A percentile compares a stretch with the other conserved stretches of the same genome.
Evolutionary conservation across 2,797 vertebrate species (phyloP).

Genomic region (Arctocebus calabarensis): DNA sequence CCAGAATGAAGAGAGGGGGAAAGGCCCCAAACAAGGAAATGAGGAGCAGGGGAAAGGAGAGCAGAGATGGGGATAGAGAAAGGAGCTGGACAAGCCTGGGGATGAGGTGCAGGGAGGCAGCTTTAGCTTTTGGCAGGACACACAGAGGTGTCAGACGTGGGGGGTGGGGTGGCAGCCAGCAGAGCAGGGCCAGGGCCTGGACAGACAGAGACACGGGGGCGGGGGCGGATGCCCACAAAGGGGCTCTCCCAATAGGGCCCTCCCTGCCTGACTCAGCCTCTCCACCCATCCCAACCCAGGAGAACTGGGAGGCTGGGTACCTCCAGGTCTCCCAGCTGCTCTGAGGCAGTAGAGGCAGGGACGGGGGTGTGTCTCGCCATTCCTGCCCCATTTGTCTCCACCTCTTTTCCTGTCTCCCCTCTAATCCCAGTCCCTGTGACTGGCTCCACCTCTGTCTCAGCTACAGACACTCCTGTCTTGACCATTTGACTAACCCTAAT

Average conservation of each 20-base stretch:
- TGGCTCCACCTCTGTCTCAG: conserved; percentile 57
- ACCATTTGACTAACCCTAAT: conserved; percentile 74
- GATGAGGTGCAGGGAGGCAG: background rate
- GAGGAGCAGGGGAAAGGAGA: background rate
- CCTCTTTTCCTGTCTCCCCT: conserved; percentile 67
- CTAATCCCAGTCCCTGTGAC: conserved; percentile 58
- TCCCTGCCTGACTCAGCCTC: conserved; percentile 72
- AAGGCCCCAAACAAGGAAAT: background rate
- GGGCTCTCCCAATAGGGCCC: background rate
- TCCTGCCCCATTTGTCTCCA: conserved; percentile 6
- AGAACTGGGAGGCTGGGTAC: background rate
- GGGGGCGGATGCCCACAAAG: conserved; percentile 46
- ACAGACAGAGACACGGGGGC: conserved; percentile 61
- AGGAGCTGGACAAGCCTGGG: background rate
- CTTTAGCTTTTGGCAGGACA: background rate
- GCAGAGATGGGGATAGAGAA: background rate
- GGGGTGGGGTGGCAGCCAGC: background rate
- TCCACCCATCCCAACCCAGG: conserved; percentile 28
- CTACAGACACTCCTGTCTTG: background rate
- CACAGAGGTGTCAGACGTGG: conserved; percentile 11
- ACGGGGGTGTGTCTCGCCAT: conserved; percentile 22
- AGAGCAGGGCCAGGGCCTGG: background rate
- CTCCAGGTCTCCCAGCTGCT: background rate
- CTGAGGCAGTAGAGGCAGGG: background rate
- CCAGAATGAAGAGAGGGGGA: background rate